Evolutionary conservation across 1,140 invertebrate genomes (phyloP), one percentile per base, ranked within the genome.

Genomic region (Drosophila miranda): DNA sequence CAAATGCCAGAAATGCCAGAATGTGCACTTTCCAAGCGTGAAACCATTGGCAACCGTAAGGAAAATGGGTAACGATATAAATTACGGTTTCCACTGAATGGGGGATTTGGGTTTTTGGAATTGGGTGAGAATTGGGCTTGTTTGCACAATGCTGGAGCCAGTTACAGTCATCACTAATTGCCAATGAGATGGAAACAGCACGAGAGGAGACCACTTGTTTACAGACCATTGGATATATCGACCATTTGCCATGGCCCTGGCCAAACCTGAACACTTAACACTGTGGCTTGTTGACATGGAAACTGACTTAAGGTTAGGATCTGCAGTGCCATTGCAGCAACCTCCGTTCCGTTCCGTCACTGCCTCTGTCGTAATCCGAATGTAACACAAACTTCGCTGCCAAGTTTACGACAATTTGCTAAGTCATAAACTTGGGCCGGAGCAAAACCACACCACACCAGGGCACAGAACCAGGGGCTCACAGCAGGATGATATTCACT

Each of bases 261-360:
- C 43, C 73, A 72, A 68, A 60, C 44, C 58, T 50, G 46, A 48
- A 54, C 55, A 73, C 62, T 69, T 69, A 50, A 43, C 57, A 60
- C 52, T 74, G 62, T 44, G 78, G 74, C 56, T 56, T 82, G 78
- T 82, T 81, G 78, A 81, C 78, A 82, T 68, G 74, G 74, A 78
- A 82, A 68, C 64, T 74, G 77, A 77, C 81, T 86, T 80, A 79
- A 74, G 67, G 70, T 68, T 76, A 64, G 66, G 34, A 38, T 38
- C 34, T 38, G 34, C 34, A 38, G 3, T 38, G 34, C 1, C 34
- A 38, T 38, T 38, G 34, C 34, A 38, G 34, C 34, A 38, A 34
- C 8, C 30, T 34, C 30, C 30, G 30, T 9, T 34, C 3, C 30
- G 30, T 9, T 34, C 30, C 30, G 30, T 34, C 30, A 34, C 68